phyloP scores from a whole-genome alignment of 1,140 invertebrate species.

The Eurosta solidaginis region DNA sequence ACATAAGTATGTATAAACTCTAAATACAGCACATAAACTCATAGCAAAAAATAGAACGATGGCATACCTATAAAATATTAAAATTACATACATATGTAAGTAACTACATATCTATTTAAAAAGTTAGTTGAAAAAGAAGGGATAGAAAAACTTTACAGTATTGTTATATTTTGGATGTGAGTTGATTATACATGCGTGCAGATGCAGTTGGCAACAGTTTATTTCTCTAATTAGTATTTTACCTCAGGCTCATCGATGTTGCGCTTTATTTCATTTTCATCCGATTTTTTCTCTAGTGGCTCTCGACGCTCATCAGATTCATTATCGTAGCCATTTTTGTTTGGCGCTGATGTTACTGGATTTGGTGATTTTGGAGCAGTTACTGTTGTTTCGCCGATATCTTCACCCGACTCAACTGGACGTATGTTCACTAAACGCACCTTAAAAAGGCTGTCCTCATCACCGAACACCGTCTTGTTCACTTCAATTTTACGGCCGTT shows the following conservation, averaged over 20 bases:
- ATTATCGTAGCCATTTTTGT: not conserved
- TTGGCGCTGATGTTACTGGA: constrained; percentile 24
- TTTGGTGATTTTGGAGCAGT: not conserved
- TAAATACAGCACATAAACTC: no score
- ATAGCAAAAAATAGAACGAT: no score
- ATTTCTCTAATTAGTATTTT: constrained; percentile 36
- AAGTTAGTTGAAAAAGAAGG: not conserved
- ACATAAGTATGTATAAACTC: no score
- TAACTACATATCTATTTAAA: no score
- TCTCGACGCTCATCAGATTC: constrained; percentile 34
- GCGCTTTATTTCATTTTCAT: constrained; percentile 36
- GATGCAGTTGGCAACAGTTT: not conserved
- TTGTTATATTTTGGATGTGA: not conserved
- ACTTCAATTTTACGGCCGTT: constrained; percentile 56
- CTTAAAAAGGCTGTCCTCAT: constrained; percentile 50
- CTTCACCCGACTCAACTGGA: constrained; percentile 51
- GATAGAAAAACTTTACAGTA: constrained; percentile 1
- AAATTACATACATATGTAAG: no score
- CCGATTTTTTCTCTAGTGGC: constrained; percentile 30
- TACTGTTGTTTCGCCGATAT: constrained; percentile 39
- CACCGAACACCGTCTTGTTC: constrained; percentile 53
- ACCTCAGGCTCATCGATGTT: constrained; percentile 37
- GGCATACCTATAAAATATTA: no score
- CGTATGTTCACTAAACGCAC: constrained; percentile 55
- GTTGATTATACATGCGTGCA: not conserved